phyloP scores from a whole-genome alignment of 2,888 invertebrate genomes.

The Cerastoderma edule region DNA sequence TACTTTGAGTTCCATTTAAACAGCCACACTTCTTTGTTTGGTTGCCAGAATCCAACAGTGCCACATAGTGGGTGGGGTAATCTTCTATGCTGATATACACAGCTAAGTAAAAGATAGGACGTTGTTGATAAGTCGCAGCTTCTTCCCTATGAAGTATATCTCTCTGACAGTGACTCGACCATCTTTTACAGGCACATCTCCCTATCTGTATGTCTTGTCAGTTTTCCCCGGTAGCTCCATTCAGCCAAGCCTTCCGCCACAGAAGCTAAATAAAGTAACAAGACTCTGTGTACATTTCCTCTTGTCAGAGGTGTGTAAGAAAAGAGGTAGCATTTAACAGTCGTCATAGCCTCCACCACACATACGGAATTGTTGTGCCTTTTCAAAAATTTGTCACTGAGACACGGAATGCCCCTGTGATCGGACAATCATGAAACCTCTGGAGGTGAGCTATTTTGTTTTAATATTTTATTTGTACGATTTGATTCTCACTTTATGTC shows the following conservation, averaged over 20 bases:
- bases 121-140: constrained; percentile 61
- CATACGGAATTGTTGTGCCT: constrained; percentile 34
- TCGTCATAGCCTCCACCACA: constrained; percentile 39
- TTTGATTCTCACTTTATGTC: no score
- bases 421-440: constrained; percentile 54
- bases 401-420: constrained; percentile 42
- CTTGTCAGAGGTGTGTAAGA: constrained; percentile 53
- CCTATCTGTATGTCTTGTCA: constrained; percentile 20
- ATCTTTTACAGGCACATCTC: constrained; percentile 30
- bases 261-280: constrained; percentile 52
- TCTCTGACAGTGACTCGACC: constrained; percentile 51
- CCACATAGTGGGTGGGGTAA: constrained; percentile 5
- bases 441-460: constrained; percentile 44
- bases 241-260: constrained; percentile 27
- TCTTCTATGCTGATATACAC: constrained; percentile 54
- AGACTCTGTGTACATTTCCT: constrained; percentile 50
- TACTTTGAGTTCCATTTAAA: no score
- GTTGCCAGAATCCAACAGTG: neutral
- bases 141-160: constrained; percentile 36
- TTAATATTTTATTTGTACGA: neutral
- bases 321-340: constrained; percentile 38
- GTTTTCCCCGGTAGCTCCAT: no score
- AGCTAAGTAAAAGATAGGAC: constrained; percentile 40
- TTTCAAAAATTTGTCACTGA: constrained; percentile 30
- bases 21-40: neutral